These are phyloP conservation scores for Caenorhabditis remanei DNA, from an alignment of 1,140 invertebrate genomes.

Conservation along the genomic window DNA sequence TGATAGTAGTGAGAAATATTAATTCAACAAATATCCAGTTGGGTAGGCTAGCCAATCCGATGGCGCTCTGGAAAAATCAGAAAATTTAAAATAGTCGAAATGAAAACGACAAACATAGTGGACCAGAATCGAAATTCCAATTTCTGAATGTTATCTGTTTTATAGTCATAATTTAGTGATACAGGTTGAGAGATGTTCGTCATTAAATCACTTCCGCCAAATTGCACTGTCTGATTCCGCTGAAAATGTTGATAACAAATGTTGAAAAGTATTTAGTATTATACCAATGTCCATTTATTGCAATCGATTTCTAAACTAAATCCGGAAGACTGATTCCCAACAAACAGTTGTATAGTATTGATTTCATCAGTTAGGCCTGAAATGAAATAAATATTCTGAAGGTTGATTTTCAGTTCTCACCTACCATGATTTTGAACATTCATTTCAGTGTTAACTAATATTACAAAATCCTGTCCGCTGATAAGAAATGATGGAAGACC, in stretches of 20 bases:
- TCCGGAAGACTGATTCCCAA: not conserved
- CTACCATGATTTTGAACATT: not conserved
- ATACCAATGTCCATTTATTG: not conserved
- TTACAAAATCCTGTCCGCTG: not conserved
- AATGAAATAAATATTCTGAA: not conserved
- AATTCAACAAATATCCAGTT: too few species aligned
- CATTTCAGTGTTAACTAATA: not conserved
- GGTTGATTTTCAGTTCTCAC: not conserved
- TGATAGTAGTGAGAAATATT: too few species aligned
- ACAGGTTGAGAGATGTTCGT: not conserved
- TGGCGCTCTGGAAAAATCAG: too few species aligned
- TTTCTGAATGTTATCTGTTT: not conserved
- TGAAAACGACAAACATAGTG: not conserved
- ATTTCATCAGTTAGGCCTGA: not conserved
- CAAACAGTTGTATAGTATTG: not conserved
- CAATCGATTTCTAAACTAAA: not conserved
- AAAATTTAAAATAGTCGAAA: not conserved
- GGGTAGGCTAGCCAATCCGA: too few species aligned
- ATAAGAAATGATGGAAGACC: not conserved
- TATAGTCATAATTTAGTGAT: not conserved
- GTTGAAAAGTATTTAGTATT: too few species aligned
- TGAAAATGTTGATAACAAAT: not conserved
- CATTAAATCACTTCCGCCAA: not conserved
- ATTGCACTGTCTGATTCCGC: not conserved
- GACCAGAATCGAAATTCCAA: not conserved